phyloP scores from a whole-genome alignment of 2,113 vertebrate genomes.

The Megaleporinus macrocephalus region DNA sequence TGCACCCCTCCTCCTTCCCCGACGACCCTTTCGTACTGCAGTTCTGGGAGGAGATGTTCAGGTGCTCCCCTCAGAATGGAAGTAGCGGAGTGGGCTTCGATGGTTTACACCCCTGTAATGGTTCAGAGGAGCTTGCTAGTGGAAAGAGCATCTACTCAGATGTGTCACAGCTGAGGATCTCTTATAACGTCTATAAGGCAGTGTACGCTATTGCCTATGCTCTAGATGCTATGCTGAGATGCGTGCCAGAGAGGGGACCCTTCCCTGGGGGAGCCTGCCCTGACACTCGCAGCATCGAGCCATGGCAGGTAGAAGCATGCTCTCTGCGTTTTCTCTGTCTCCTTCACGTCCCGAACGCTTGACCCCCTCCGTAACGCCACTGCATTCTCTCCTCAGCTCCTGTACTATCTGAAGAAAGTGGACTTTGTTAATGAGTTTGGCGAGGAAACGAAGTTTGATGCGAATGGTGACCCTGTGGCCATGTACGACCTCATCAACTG shows the following conservation, averaged over 20 bases:
- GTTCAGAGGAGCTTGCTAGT: conserved; percentile 70
- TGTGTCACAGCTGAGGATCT: conserved; percentile 79
- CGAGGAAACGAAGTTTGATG: conserved; percentile 78
- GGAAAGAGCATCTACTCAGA: conserved; percentile 77
- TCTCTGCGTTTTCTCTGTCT: too few relatives aligned
- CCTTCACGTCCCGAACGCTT: too few relatives aligned
- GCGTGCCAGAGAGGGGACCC: conserved; percentile 67
- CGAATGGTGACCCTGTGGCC: conserved; percentile 77
- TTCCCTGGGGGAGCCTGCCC: conserved; percentile 67
- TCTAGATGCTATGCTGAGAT: conserved; percentile 70
- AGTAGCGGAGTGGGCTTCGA: conserved; percentile 11
- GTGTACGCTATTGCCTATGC: conserved; percentile 76
- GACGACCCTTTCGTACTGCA: conserved; percentile 72
- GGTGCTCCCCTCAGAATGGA: conserved; percentile 68
- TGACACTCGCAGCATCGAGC: conserved; percentile 64
- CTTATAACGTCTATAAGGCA: conserved; percentile 82
- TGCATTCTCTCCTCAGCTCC: conserved; percentile 73
- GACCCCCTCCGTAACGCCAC: too few relatives aligned
- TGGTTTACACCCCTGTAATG: conserved; percentile 69
- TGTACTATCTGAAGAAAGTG: conserved; percentile 75
- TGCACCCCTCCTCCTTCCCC: conserved; percentile 64
- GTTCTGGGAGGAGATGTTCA: conserved; percentile 80
- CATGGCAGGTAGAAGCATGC: conserved; percentile 73
- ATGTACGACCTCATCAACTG: conserved; percentile 81
- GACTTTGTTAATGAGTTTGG: conserved; percentile 69